These are phyloP conservation scores for Lontra canadensis DNA, from an alignment of 2,113 vertebrate species.

Conservation along the genomic window DNA sequence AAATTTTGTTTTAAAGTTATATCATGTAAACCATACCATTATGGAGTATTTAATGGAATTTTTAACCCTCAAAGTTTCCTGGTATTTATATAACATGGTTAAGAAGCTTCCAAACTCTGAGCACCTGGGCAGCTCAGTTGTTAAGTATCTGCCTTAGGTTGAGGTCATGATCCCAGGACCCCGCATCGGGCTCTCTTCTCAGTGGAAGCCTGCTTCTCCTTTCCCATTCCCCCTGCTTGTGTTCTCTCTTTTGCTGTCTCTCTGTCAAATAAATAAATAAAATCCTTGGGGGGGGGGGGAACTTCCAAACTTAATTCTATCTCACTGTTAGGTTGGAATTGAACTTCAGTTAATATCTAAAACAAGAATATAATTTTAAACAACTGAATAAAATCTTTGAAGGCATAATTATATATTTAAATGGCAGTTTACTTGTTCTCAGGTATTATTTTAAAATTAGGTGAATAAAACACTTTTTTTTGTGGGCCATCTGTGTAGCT, in stretches of 20 bases:
- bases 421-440: constrained; percentile 5
- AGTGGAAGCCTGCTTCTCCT: too few species aligned
- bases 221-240: too few species aligned
- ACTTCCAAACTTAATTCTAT: too few species aligned
- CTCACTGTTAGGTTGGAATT: too few species aligned
- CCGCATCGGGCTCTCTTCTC: too few species aligned
- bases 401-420: background rate
- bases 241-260: too few species aligned
- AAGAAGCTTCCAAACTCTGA: background rate
- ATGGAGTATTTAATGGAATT: background rate
- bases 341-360: background rate
- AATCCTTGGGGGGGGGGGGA: too few species aligned
- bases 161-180: too few species aligned
- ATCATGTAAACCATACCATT: background rate
- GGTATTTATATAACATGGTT: background rate
- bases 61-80: background rate
- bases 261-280: too few species aligned
- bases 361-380: constrained; percentile 26
- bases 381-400: background rate
- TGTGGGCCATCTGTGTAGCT: too few species aligned
- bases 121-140: too few species aligned
- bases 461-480: background rate
- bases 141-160: too few species aligned
- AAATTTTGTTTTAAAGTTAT: background rate
- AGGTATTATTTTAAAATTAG: background rate